Conservation (phyloP, 1,140 invertebrate species). For the Holotrichia oblita region DNA sequence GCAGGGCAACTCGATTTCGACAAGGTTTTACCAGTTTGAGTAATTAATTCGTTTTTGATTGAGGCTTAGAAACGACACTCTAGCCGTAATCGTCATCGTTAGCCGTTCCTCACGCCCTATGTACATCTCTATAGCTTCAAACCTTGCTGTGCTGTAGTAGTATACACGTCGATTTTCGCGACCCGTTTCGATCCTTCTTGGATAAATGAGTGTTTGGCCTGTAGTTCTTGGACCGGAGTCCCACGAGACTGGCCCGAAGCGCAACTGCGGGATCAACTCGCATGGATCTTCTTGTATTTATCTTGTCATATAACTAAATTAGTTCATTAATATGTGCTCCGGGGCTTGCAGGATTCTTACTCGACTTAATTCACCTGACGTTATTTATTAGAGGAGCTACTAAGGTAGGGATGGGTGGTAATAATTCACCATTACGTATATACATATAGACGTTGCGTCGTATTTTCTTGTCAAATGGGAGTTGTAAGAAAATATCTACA, state of each 20-base stretch:
- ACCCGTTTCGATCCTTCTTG: conserved; percentile 46
- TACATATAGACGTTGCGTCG: background rate
- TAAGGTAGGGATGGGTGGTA: background rate
- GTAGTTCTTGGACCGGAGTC: conserved; percentile 55
- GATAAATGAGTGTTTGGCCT: conserved; percentile 53
- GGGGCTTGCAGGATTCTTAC: background rate
- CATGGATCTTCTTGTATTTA: conserved; percentile 58
- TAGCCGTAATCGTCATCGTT: background rate
- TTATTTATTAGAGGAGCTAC: conserved; percentile 19
- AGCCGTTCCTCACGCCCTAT: background rate
- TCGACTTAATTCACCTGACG: conserved; percentile 27
- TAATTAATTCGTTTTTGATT: conserved; percentile 59
- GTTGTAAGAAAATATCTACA: background rate
- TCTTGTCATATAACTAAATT: conserved; percentile 60
- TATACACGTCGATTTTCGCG: background rate
- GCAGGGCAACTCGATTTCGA: conserved; percentile 56
- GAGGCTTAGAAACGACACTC: conserved; percentile 47
- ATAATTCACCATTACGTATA: background rate
- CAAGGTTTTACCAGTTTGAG: conserved; percentile 54
- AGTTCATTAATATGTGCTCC: conserved; percentile 56
- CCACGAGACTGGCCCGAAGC: conserved; percentile 50
- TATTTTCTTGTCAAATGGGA: background rate
- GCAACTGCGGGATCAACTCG: conserved; percentile 53
- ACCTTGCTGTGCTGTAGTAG: background rate
- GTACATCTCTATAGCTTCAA: background rate